Evolutionary conservation across 2,113 vertebrate genomes (phyloP).

Genomic region (Daubentonia madagascariensis): DNA sequence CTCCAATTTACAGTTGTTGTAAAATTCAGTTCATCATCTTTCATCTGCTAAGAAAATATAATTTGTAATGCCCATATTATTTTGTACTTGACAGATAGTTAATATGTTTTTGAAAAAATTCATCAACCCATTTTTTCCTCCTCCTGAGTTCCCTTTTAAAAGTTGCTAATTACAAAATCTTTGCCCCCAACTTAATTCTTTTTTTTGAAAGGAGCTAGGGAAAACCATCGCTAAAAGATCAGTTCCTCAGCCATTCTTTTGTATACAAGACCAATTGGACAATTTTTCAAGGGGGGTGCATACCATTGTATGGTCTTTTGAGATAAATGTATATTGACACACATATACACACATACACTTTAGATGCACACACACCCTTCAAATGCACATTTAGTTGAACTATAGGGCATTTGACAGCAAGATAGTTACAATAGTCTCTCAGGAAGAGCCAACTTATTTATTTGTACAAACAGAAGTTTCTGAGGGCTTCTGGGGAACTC

Average conservation of each 20-base stretch:
- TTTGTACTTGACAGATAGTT: background rate
- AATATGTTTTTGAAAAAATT: background rate
- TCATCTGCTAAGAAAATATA: background rate
- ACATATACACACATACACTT: background rate
- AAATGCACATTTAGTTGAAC: background rate
- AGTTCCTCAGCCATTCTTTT: background rate
- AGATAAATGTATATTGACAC: background rate
- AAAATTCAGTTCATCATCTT: background rate
- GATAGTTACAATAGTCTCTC: background rate
- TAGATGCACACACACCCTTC: background rate
- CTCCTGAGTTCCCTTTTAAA: background rate
- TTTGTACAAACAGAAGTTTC: background rate
- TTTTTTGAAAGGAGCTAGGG: background rate
- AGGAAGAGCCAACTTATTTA: background rate
- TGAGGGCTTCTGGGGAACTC: background rate
- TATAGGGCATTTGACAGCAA: background rate
- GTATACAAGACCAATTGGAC: background rate
- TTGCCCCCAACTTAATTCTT: accelerated
- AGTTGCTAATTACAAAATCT: background rate
- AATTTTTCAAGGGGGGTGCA: background rate
- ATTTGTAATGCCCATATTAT: background rate
- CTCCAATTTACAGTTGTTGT: background rate
- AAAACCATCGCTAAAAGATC: background rate
- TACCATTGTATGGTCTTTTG: background rate
- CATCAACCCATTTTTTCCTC: background rate